Conservation (phyloP, 2,888 invertebrate genomes). For the Eumacrocentrus americanus region DNA sequence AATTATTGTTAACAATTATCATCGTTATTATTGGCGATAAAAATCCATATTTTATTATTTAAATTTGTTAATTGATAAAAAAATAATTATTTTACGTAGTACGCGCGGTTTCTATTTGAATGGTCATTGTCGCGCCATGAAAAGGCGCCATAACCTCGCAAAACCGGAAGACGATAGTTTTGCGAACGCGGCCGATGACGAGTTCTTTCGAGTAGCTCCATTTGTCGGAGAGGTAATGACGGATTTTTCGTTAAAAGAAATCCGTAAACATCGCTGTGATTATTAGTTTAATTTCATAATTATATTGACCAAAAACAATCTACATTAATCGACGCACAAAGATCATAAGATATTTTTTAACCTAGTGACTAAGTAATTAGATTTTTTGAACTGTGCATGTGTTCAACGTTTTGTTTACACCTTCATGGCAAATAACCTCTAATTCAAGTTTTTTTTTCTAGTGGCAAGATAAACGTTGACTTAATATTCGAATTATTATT, state of each 20-base stretch:
- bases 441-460: background rate
- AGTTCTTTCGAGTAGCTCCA: constrained; percentile 45
- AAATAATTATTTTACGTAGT: too few relatives aligned
- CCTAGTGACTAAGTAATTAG: constrained; percentile 1
- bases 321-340: constrained; percentile 11
- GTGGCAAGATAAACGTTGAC: too few relatives aligned
- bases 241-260: constrained; percentile 39
- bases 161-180: constrained; percentile 33
- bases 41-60: too few relatives aligned
- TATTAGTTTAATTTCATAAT: constrained; percentile 19
- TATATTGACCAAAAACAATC: constrained; percentile 22
- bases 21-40: too few relatives aligned
- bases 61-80: too few relatives aligned
- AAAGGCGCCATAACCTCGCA: background rate
- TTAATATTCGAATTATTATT: background rate
- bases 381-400: constrained; percentile 27
- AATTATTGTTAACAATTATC: too few relatives aligned
- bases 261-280: constrained; percentile 47
- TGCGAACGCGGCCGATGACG: constrained; percentile 37
- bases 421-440: too few relatives aligned
- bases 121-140: too few relatives aligned
- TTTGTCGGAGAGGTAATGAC: constrained; percentile 48
- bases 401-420: constrained; percentile 37
- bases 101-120: too few relatives aligned
- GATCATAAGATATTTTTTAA: constrained; percentile 30